phyloP scores from a whole-genome alignment of 2,888 invertebrate species.

The Amiota communis region DNA sequence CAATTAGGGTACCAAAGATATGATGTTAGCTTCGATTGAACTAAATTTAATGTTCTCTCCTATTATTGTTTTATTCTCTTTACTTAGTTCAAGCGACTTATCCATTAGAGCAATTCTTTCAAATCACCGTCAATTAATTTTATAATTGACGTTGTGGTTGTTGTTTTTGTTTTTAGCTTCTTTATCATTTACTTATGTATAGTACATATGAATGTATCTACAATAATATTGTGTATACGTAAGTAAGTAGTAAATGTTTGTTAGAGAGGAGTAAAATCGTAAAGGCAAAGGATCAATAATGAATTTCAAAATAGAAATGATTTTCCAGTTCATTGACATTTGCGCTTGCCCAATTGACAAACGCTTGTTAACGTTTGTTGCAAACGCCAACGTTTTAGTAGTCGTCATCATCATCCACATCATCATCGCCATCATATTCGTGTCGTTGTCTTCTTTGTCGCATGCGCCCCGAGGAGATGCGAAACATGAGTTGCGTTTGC shows the following conservation, averaged over 20 bases:
- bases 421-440: neutral
- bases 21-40: no score
- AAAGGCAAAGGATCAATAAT: constrained; percentile 7
- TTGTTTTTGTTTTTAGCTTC: neutral
- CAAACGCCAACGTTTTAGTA: no score
- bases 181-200: neutral
- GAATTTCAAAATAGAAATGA: constrained; percentile 25
- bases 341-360: constrained; percentile 55
- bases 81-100: neutral
- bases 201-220: no score
- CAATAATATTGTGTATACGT: neutral
- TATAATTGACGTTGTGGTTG: constrained; percentile 9
- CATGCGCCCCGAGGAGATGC: no score
- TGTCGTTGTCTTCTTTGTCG: neutral
- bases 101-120: constrained; percentile 12
- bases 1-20: no score
- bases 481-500: constrained; percentile 28
- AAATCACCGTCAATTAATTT: constrained; percentile 19
- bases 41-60: no score
- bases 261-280: no score
- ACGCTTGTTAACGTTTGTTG: neutral
- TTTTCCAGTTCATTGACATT: constrained; percentile 61
- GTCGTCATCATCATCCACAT: no score
- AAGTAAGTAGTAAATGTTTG: no score
- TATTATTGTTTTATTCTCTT: no score